Percentiles rank a stretch among this genome's conserved stretches.
Evolutionary conservation across 30 jellyfish, hydroid and myxozoan genomes (phyloP).

Genomic region (Cassiopea andromeda): DNA sequence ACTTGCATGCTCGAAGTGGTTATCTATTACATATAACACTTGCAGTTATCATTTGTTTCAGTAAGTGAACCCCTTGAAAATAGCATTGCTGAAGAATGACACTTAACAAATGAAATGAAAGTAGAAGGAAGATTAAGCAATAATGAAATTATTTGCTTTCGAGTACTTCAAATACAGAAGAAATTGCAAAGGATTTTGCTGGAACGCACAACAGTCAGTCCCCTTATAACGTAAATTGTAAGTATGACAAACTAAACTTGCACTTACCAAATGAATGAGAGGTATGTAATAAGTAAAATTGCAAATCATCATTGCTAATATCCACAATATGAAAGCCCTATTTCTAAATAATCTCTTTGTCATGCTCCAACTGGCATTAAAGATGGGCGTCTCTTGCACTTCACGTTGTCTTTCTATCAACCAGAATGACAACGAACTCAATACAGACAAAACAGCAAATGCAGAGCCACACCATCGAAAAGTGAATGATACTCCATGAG

Average conservation of each 20-base stretch:
- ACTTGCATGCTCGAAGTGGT: no score
- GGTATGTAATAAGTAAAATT: conserved; percentile 93
- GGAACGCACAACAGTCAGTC: no score
- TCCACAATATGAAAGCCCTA: conserved; percentile 71
- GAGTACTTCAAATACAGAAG: no score
- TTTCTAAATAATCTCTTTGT: conserved; percentile 51
- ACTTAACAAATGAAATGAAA: no score
- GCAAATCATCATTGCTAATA: conserved; percentile 77
- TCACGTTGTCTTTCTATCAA: conserved; percentile 36
- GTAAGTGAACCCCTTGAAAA: no score
- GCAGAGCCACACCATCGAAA: conserved; percentile 75
- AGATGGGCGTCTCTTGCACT: not conserved
- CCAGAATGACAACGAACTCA: conserved; percentile 76
- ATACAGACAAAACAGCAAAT: conserved; percentile 49
- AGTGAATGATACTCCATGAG: conserved; percentile 75
- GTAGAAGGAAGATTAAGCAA: no score
- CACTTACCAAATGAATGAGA: conserved; percentile 90
- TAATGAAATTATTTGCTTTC: no score
- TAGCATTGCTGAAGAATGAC: no score
- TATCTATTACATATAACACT: no score
- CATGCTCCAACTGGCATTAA: conserved; percentile 35
- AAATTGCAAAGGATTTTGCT: no score
- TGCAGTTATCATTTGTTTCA: no score
- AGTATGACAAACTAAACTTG: not conserved
- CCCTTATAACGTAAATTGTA: no score